Evolutionary conservation across 2,113 vertebrate species (phyloP).

Genomic region (Hydropotes inermis): DNA sequence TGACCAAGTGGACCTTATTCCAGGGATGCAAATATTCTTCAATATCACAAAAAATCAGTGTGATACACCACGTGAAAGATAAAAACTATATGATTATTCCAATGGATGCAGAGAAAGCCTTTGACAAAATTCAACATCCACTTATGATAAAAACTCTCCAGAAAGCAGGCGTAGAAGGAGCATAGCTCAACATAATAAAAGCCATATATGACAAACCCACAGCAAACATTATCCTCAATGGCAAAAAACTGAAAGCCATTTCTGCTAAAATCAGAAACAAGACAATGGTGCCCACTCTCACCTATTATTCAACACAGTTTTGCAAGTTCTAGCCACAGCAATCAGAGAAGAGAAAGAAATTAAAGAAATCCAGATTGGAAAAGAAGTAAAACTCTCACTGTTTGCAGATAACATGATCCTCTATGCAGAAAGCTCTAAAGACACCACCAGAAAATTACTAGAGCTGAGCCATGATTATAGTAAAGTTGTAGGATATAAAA

Average conservation of each 20-base stretch:
- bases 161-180: background rate
- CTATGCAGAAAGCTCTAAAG: background rate
- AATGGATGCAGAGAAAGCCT: background rate
- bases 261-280: background rate
- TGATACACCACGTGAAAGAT: background rate
- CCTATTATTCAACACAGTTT: background rate
- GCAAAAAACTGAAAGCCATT: background rate
- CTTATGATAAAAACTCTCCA: background rate
- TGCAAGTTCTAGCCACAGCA: background rate
- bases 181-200: background rate
- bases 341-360: background rate
- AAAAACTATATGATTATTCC: background rate
- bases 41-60: background rate
- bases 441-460: background rate
- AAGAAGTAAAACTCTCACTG: background rate
- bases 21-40: background rate
- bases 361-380: background rate
- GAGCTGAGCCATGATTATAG: background rate
- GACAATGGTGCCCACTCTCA: background rate
- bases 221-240: background rate
- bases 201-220: background rate
- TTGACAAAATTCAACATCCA: background rate
- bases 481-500: background rate
- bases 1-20: background rate
- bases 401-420: background rate